Conservation (phyloP, 92 coral and sea anemone genomes). For the Meandrina meandrites region DNA sequence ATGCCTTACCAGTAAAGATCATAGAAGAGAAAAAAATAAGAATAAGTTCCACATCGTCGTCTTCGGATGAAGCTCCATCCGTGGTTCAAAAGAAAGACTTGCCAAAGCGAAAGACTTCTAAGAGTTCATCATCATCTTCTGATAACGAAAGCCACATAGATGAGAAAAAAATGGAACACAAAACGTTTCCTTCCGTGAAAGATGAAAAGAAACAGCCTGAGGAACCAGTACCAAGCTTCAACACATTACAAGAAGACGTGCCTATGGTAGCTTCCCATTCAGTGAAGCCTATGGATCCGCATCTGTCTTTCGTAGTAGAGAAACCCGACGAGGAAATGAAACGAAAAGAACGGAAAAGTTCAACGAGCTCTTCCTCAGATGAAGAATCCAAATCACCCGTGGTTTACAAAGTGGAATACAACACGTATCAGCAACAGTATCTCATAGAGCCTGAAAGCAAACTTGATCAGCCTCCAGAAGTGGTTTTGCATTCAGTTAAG, state of each 20-base stretch:
- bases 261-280: background rate
- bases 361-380: constrained; percentile 34
- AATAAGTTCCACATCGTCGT: constrained; percentile 31
- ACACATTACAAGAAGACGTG: background rate
- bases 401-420: constrained; percentile 26
- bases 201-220: background rate
- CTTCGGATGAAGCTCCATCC: constrained; percentile 42
- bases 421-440: constrained; percentile 15
- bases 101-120: constrained; percentile 4
- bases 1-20: background rate
- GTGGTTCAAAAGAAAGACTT: background rate
- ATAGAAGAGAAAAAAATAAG: background rate
- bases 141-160: background rate
- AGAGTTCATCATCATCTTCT: constrained; percentile 15
- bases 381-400: constrained; percentile 18
- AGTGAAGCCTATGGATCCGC: background rate
- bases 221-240: background rate
- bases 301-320: background rate
- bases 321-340: background rate
- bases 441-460: constrained; percentile 6
- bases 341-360: background rate
- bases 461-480: background rate
- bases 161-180: background rate
- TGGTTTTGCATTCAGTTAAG: background rate
- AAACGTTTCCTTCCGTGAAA: background rate